Evolutionary conservation across 2,888 invertebrate genomes (phyloP).

Genomic region (Kryphioiulus occultus): DNA sequence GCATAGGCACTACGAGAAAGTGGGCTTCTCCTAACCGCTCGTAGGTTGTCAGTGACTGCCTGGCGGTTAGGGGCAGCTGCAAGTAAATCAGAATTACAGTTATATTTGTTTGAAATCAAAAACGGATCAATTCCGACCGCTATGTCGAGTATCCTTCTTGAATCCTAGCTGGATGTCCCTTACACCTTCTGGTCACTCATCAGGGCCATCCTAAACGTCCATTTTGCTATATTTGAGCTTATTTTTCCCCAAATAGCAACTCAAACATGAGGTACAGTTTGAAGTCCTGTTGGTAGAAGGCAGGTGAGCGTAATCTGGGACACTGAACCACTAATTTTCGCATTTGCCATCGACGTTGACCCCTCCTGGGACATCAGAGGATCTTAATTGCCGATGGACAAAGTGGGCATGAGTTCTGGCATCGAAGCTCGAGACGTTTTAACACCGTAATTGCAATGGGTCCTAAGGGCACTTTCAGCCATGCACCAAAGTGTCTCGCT

Average conservation of each 20-base stretch:
- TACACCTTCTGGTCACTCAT: no score
- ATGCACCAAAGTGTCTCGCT: neutral
- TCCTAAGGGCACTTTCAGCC: slow-evolving; percentile 20
- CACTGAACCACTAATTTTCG: slow-evolving; percentile 32
- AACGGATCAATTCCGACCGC: no score
- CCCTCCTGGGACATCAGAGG: neutral
- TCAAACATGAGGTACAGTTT: neutral
- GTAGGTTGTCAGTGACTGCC: no score
- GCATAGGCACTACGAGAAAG: no score
- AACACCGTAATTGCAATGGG: slow-evolving; percentile 14
- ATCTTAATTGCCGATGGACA: neutral
- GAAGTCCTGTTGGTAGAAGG: neutral
- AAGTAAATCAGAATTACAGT: no score
- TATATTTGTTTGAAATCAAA: no score
- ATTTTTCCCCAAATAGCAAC: neutral
- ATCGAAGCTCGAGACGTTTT: slow-evolving; percentile 10
- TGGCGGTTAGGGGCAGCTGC: no score
- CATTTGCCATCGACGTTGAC: neutral
- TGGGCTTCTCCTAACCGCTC: no score
- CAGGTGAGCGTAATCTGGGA: neutral
- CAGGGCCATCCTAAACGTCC: neutral
- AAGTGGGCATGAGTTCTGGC: neutral
- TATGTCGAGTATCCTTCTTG: no score
- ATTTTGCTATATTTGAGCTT: neutral
- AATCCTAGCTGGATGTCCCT: no score